phyloP scores from a whole-genome alignment of 1,140 invertebrate species.

The Lineus longissimus region DNA sequence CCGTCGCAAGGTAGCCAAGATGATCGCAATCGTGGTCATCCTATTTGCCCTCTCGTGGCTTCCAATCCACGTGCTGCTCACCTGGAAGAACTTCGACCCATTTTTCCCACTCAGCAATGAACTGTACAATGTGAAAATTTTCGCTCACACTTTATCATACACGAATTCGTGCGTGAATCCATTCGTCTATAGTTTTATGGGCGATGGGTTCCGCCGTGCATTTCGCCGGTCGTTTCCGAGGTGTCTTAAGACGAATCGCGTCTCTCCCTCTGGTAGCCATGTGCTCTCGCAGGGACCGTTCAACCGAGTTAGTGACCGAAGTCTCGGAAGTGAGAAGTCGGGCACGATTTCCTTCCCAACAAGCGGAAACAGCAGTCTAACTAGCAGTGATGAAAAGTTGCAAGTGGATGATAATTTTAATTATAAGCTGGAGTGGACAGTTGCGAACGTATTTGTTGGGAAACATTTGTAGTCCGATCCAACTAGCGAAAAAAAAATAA shows the following conservation, averaged over 20 bases:
- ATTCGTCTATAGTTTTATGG: constrained; percentile 87
- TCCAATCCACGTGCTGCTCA: constrained; percentile 72
- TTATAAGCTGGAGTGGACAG: not conserved
- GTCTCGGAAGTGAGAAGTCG: too few relatives aligned
- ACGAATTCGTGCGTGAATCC: constrained; percentile 93
- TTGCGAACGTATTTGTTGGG: too few relatives aligned
- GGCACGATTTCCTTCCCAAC: not conserved
- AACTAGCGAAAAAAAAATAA: too few relatives aligned
- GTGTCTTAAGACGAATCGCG: not conserved
- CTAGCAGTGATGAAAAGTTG: too few relatives aligned
- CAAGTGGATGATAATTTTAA: not conserved
- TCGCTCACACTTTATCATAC: constrained; percentile 85
- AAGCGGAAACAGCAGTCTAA: not conserved
- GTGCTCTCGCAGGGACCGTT: too few relatives aligned
- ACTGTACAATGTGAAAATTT: constrained; percentile 73
- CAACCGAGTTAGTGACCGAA: too few relatives aligned
- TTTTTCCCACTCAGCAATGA: constrained; percentile 52
- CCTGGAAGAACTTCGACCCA: constrained; percentile 34
- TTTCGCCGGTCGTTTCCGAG: constrained; percentile 53
- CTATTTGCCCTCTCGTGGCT: constrained; percentile 94
- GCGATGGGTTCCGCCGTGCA: constrained; percentile 79
- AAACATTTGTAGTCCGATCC: too few relatives aligned
- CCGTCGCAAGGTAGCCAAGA: constrained; percentile 80
- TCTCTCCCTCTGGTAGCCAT: not conserved
- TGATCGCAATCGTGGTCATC: constrained; percentile 90